These are phyloP conservation scores for Emys orbicularis DNA, from an alignment of 2,797 vertebrate species.

Conservation along the genomic window DNA sequence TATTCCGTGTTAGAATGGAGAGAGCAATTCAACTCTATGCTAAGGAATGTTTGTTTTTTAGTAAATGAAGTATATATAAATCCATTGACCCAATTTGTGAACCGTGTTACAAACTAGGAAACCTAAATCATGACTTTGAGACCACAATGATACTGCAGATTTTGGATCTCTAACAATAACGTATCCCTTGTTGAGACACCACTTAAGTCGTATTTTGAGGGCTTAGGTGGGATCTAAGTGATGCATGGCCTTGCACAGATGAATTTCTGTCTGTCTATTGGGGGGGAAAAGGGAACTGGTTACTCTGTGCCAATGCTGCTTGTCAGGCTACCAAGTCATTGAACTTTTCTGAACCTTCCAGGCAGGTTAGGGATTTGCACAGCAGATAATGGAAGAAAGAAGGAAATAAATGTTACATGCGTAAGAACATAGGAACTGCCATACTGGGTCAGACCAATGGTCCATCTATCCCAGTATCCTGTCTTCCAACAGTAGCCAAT, in stretches of 20 bases:
- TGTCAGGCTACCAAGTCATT: not conserved
- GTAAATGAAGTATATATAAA: not conserved
- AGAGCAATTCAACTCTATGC: constrained; percentile 14
- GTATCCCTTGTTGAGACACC: not conserved
- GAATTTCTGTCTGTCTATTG: constrained; percentile 28
- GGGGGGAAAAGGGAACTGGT: not conserved
- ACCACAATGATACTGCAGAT: not conserved
- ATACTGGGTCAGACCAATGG: too few relatives aligned
- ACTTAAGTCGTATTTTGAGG: not conserved
- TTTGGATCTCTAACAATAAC: not conserved
- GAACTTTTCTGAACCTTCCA: not conserved
- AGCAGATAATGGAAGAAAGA: not conserved
- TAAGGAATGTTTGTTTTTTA: not conserved
- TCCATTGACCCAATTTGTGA: not conserved
- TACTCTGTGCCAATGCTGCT: not conserved
- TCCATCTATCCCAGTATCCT: too few relatives aligned
- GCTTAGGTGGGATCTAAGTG: not conserved
- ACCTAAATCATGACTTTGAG: not conserved
- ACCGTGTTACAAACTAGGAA: not conserved
- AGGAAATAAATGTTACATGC: constrained; percentile 1
- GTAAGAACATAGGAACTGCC: too few relatives aligned
- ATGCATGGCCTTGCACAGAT: constrained; percentile 9
- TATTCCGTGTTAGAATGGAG: not conserved
- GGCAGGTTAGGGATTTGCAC: not conserved
- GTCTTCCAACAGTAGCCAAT: too few relatives aligned